These are phyloP conservation scores for Hyles lineata DNA, from an alignment of 2,888 invertebrate species.

Conservation along the genomic window DNA sequence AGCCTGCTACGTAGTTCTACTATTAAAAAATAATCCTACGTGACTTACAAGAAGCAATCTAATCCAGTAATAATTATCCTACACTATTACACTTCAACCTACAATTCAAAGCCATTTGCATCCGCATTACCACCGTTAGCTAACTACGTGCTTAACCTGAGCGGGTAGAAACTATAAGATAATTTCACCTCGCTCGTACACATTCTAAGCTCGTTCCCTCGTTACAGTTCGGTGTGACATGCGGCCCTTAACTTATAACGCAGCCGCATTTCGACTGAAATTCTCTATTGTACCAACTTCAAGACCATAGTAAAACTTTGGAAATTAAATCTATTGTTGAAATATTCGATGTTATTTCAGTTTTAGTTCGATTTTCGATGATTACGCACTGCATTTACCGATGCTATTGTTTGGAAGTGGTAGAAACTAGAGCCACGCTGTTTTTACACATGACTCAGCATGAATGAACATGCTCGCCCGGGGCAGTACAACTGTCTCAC, in stretches of 20 bases:
- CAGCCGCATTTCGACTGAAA: conserved; percentile 32
- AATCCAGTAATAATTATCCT: neutral
- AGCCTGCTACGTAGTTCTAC: neutral
- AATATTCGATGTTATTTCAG: neutral
- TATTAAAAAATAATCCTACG: neutral
- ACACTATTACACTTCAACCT: neutral
- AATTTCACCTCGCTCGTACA: neutral
- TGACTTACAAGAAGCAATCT: neutral
- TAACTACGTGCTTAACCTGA: conserved; percentile 9
- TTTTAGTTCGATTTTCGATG: neutral
- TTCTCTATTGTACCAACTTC: conserved; percentile 36
- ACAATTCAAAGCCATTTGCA: conserved; percentile 5
- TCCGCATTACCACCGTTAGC: conserved; percentile 22
- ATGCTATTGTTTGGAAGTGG: no score
- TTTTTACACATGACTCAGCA: no score
- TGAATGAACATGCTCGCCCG: no score
- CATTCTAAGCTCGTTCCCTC: neutral
- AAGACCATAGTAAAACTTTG: conserved; percentile 33
- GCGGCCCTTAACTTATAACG: conserved; percentile 20
- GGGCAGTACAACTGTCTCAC: no score
- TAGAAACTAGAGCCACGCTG: no score
- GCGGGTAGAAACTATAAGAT: neutral
- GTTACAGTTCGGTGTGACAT: conserved; percentile 26
- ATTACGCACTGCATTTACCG: neutral
- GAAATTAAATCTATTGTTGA: conserved; percentile 33